These are phyloP conservation scores for Malacoraja senta DNA, from an alignment of 2,797 vertebrate species.

Conservation along the genomic window DNA sequence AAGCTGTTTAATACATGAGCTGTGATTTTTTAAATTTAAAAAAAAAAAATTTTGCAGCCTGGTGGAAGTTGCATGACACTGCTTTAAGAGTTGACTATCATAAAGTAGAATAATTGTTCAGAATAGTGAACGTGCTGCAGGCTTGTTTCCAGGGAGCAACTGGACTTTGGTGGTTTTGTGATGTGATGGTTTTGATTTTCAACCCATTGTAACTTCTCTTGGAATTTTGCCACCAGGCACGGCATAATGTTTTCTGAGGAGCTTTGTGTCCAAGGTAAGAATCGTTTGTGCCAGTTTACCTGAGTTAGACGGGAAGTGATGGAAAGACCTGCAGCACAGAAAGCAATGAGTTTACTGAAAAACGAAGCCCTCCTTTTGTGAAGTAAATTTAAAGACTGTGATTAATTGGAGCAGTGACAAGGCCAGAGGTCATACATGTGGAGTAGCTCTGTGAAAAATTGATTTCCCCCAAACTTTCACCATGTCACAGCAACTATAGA, in stretches of 20 bases:
- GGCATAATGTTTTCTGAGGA: neutral
- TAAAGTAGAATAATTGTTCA: too few species aligned
- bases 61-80: too few species aligned
- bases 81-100: too few species aligned
- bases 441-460: constrained; percentile 34
- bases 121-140: too few species aligned
- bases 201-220: neutral
- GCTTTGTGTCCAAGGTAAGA: neutral
- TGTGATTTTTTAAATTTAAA: too few species aligned
- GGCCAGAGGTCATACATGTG: constrained; percentile 8
- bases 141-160: too few species aligned
- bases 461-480: constrained; percentile 27
- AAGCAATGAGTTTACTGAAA: neutral
- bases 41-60: too few species aligned
- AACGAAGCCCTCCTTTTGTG: neutral
- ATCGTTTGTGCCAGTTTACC: neutral
- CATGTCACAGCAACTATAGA: neutral
- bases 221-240: neutral
- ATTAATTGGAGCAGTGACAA: neutral
- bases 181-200: neutral
- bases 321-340: neutral
- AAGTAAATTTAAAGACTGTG: neutral
- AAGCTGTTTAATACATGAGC: neutral
- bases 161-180: neutral
- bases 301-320: neutral